Evolutionary conservation across 2,797 vertebrate species (phyloP).

Genomic region (Microchirus variegatus): DNA sequence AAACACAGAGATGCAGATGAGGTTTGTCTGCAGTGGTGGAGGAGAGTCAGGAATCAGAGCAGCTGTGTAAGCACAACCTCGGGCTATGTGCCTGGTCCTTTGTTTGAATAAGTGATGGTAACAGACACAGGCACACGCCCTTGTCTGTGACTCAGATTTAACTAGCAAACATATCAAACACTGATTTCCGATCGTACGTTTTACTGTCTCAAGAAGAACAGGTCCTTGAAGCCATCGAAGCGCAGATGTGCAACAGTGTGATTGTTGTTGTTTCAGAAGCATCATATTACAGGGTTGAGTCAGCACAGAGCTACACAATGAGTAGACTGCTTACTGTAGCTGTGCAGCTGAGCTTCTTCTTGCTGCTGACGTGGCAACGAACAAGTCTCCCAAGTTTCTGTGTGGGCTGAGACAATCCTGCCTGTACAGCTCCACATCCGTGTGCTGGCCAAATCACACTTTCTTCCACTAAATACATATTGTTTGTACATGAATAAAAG

Average conservation of each 20-base stretch:
- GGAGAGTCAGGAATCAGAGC: slow-evolving; percentile 1
- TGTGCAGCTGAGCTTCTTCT: slow-evolving; percentile 18
- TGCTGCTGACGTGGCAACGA: slow-evolving; percentile 71
- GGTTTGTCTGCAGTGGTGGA: slow-evolving; percentile 16
- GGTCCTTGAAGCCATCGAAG: background rate
- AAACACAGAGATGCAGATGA: slow-evolving; percentile 23
- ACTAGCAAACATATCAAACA: background rate
- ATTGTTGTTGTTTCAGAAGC: slow-evolving; percentile 11
- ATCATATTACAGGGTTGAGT: slow-evolving; percentile 40
- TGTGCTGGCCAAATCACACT: background rate
- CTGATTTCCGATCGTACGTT: background rate
- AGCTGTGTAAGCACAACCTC: slow-evolving; percentile 23
- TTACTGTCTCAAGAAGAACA: background rate
- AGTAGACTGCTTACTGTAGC: slow-evolving; percentile 20
- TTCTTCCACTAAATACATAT: slow-evolving; percentile 2
- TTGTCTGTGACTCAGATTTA: slow-evolving; percentile 6
- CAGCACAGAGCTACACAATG: slow-evolving; percentile 19
- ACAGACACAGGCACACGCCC: slow-evolving; percentile 21
- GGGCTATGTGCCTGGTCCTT: slow-evolving; percentile 24
- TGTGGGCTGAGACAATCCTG: slow-evolving; percentile 40
- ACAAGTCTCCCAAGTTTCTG: slow-evolving; percentile 44
- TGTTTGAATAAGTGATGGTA: slow-evolving; percentile 25
- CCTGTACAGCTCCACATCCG: slow-evolving; percentile 5
- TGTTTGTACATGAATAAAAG: background rate
- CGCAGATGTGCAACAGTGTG: slow-evolving; percentile 13